phyloP scores from a whole-genome alignment of 2,797 vertebrate species.

The Distichodus sexfasciatus region DNA sequence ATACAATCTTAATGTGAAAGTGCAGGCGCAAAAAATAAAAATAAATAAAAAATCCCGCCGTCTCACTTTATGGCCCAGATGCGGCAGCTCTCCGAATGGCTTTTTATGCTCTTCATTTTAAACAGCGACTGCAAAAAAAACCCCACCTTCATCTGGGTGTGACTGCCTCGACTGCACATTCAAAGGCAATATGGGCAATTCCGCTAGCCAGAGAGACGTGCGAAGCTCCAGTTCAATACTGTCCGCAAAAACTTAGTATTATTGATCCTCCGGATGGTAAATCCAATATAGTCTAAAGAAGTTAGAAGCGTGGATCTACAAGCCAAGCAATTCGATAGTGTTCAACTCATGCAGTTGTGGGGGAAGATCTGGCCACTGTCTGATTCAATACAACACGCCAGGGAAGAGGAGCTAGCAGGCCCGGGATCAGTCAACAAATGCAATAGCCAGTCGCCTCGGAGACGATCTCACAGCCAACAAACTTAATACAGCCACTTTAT shows the following conservation, averaged over 20 bases:
- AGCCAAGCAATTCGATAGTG: constrained; percentile 80
- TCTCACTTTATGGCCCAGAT: constrained; percentile 53
- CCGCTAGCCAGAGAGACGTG: constrained; percentile 61
- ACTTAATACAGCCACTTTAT: constrained; percentile 79
- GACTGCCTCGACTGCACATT: constrained; percentile 69
- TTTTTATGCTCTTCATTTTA: constrained; percentile 60
- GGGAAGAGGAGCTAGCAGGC: constrained; percentile 69
- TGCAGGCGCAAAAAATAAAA: too few species aligned
- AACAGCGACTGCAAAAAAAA: constrained; percentile 60
- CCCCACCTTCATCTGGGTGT: constrained; percentile 60
- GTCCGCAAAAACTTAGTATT: constrained; percentile 80
- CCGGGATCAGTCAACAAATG: constrained; percentile 76
- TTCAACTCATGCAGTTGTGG: constrained; percentile 74
- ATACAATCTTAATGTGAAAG: constrained; percentile 54
- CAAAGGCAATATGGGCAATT: constrained; percentile 71
- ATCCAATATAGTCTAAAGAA: constrained; percentile 84
- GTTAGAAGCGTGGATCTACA: constrained; percentile 81
- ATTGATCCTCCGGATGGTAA: constrained; percentile 77
- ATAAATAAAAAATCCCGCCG: constrained; percentile 42
- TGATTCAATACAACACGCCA: constrained; percentile 75
- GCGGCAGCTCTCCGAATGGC: constrained; percentile 51
- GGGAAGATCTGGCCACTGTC: constrained; percentile 78
- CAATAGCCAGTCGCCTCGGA: constrained; percentile 74
- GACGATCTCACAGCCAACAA: constrained; percentile 78
- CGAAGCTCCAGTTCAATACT: constrained; percentile 74